These are phyloP conservation scores for Synergus itoensis DNA, from an alignment of 2,888 invertebrate species.

Conservation along the genomic window DNA sequence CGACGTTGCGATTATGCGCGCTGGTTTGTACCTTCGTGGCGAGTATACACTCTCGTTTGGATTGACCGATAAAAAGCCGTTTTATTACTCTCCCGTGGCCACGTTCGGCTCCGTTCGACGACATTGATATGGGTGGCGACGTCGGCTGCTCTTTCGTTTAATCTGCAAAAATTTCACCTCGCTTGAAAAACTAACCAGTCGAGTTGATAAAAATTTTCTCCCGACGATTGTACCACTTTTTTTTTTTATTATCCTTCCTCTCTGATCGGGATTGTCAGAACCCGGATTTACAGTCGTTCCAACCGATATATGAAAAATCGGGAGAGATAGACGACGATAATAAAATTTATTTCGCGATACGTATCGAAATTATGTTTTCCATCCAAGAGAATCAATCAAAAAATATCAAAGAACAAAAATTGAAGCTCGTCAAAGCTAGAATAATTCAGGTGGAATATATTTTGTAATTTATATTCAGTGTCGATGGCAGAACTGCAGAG, in stretches of 20 bases:
- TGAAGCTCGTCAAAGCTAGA: background rate
- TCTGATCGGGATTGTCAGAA: background rate
- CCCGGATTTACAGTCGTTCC: background rate
- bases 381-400: background rate
- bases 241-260: background rate
- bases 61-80: slow-evolving; percentile 56
- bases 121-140: slow-evolving; percentile 26
- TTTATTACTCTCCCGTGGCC: slow-evolving; percentile 50
- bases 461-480: no score
- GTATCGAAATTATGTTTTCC: background rate
- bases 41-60: slow-evolving; percentile 52
- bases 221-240: background rate
- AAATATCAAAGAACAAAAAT: background rate
- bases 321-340: background rate
- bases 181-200: background rate
- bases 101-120: slow-evolving; percentile 34
- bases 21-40: slow-evolving; percentile 54
- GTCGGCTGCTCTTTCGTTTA: slow-evolving; percentile 12
- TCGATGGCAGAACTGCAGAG: no score
- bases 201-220: slow-evolving; percentile 1
- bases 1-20: slow-evolving; percentile 60
- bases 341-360: background rate
- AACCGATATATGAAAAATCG: background rate
- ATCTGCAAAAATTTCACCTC: slow-evolving; percentile 18
- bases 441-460: no score